Evolutionary conservation across 2,797 vertebrate species (phyloP), one percentile per base, ranked within the genome.

Genomic region (Gila robusta): DNA sequence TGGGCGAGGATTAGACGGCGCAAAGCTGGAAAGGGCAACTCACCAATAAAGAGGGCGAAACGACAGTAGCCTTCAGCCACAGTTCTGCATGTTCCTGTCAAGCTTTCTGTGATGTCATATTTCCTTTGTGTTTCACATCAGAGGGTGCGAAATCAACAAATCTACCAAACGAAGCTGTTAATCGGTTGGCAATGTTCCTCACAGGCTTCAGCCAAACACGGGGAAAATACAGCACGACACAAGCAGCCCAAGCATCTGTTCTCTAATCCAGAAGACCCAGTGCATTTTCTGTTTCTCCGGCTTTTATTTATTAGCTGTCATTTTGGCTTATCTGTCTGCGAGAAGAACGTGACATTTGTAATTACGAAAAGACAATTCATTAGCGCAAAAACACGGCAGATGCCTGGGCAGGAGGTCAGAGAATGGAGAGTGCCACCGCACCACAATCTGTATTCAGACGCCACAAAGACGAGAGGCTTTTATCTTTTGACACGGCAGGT

Each of bases 321-420:
- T 91, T 94, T 92, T 91, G 91, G 90, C 92, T 91, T 64, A 90
- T 92, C 91, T 90, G 92, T 88, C 93, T 91, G 92, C 88, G 89
- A 89, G 91, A 94, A 92, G 91, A 94, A 92, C 87, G 87, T 91
- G 87, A 64, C 91, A 91, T 94, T 94, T 94, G 90, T 94, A 95
- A 96, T 96, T 95, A 95, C 91, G 91, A 92, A 93, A 90, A 91
- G 92, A 93, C 93, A 91, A 93, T 94, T 94, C 92, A 93, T 95
- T 95, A 94, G 91, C 89, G 87, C 21, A 90, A 90, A 94, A 92
- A 92, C 91, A 88, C 72, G 92, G 80, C 90, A 91, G 91, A 91
- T 92, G 93, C 91, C 90, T 82, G 87, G 59, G 85, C 87, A 41
- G 87, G 91, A 87, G 88, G 82, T 88, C 90, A 90, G 91, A 91